Base-by-base conservation (phyloP, 2,797 vertebrate species). In the Liparis tanakae region DNA sequence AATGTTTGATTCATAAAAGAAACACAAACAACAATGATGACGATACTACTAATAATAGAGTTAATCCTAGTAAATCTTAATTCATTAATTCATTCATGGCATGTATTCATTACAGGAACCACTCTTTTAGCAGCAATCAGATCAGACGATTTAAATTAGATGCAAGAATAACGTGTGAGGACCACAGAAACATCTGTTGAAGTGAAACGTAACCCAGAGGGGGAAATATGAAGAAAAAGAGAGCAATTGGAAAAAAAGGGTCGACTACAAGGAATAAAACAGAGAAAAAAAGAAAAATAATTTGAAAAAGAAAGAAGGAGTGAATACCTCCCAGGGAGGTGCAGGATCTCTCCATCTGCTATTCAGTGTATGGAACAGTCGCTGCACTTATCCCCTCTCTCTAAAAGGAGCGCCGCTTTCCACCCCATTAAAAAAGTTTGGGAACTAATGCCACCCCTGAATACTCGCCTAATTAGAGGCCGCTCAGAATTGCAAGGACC, bases 341-440 rank as follows among this genome's bases (percentile, higher is more conserved):
- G 92, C 90, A 82, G 91, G 91, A 92, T 93, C 89, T 88, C 81
- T 88, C 92, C 90, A 92, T 93, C 87, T 92, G 90, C 90, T 89
- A 91, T 91, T 94, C 93, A 94, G 89, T 78, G 88, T 82, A 79
- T 91, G 94, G 89, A 95, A 95, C 95, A 92, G 94, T 95, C 93
- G 91, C 95, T 94, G 95, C 96, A 96, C 96, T 96, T 96, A 96
- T 95, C 95, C 94, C 82, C 84, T 87, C 87, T 89, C 88, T 92
- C 92, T 95, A 94, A 96, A 96, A 95, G 93, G 94, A 93, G 91
- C 90, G 91, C 90, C 78, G 93, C 91, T 94, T 95, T 94, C 93
- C 91, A 93, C 96, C 96, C 95, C 94, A 96, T 96, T 96, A 96
- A 96, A 89, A 30, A 96, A 94, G 95, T 96, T 97, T 96, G 95